Evolutionary conservation across 2,888 invertebrate genomes (phyloP), one percentile per base, ranked within the genome.

Genomic region (Hirtodrosophila histrioides): DNA sequence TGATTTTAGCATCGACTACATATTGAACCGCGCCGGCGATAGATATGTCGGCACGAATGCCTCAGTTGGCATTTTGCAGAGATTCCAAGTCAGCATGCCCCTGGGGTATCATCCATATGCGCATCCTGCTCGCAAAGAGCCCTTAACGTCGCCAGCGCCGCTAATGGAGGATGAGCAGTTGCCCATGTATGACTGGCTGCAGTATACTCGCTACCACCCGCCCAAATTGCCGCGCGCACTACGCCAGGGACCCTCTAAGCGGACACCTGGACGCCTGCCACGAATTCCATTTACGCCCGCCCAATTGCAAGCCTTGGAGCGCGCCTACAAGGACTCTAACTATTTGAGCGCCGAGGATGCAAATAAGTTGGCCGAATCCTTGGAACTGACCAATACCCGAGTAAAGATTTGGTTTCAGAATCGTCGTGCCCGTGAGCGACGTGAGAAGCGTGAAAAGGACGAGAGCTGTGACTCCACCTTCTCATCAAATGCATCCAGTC

Each of bases 341-440:
- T 95, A 95, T 89, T 91, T 95, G 0, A 94, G 91, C 51, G 94
- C 94, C 43, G 93, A 94, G 77, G 95, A 95, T 81, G 95, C 95
- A 4, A 91, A 93, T 12, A 92, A 93, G 50, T 89, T 95, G 48
- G 94, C 95, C 0, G 91, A 92, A 5, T 88, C 92, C 44, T 90
- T 95, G 40, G 92, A 94, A 43, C 90, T 95, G 67, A 94, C 94
- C 1, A 94, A 95, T 86, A 94, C 94, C 11, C 92, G 95, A 81
- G 95, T 95, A 85, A 92, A 91, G 72, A 96, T 96, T 78, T 96
- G 96, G 96, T 96, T 96, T 89, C 96, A 96, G 93, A 96, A 96
- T 90, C 93, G 96, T 44, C 93, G 96, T 48, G 96, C 96, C 0
- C 93, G 96, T 33, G 95, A 95, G 83, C 92, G 95, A 72, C 93